Evolutionary conservation across 2,888 invertebrate genomes (phyloP).

Genomic region (Acleris holmiana): DNA sequence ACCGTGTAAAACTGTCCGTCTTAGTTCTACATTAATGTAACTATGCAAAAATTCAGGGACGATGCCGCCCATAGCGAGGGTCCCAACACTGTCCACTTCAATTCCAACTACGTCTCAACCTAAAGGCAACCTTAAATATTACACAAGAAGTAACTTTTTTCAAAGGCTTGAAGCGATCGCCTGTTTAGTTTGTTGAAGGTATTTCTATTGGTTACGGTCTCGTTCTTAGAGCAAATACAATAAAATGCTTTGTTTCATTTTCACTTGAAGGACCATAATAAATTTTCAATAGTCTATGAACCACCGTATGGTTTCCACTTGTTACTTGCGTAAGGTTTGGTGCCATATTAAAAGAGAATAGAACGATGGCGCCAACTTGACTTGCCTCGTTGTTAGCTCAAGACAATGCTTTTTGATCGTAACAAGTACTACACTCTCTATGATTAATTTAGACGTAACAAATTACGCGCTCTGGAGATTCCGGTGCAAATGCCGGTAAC

Average conservation of each 20-base stretch:
- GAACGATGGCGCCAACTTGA: slow-evolving; percentile 47
- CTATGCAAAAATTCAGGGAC: slow-evolving; percentile 71
- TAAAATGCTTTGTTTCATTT: slow-evolving; percentile 59
- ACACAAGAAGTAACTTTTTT: slow-evolving; percentile 38
- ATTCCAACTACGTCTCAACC: not conserved
- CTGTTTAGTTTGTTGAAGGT: slow-evolving; percentile 60
- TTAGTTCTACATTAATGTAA: slow-evolving; percentile 77
- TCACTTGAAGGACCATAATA: slow-evolving; percentile 69
- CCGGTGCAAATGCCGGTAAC: too few species aligned
- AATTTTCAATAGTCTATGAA: slow-evolving; percentile 61
- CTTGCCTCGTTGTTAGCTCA: slow-evolving; percentile 1
- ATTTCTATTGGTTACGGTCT: slow-evolving; percentile 68
- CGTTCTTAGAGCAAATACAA: slow-evolving; percentile 65
- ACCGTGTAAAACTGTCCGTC: slow-evolving; percentile 65
- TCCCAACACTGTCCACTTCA: slow-evolving; percentile 42
- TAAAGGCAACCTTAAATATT: slow-evolving; percentile 38
- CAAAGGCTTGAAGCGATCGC: slow-evolving; percentile 1
- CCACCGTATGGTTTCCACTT: slow-evolving; percentile 56
- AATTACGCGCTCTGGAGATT: too few species aligned
- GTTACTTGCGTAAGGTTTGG: slow-evolving; percentile 50
- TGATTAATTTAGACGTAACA: too few species aligned
- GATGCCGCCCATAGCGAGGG: slow-evolving; percentile 70
- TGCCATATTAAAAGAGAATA: slow-evolving; percentile 48
- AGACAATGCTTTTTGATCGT: not conserved
- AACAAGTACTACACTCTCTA: too few species aligned